Base-by-base conservation (phyloP, 1,140 invertebrate species). In the Formica exsecta region DNA sequence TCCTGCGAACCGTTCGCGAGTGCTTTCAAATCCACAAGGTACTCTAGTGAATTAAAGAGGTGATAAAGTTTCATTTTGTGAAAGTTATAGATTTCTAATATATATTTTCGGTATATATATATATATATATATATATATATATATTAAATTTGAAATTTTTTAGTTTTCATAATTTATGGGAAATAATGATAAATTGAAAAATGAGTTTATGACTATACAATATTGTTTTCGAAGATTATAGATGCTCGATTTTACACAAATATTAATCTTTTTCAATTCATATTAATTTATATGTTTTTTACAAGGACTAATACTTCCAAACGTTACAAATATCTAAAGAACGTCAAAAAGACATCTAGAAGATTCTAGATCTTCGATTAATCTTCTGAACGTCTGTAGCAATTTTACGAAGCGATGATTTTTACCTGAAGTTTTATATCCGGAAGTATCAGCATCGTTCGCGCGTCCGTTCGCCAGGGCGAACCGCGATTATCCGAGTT, bases 391-490 rank as follows among this genome's bases (percentile, higher is more conserved):
- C 13, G 6, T 57, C 25, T 22, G 8, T 5, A 25, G 7, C 1
- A 66, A 6, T 36, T 68, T 54, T 25, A 68, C 29, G 44, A 44
- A 51, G 3, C 22, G 4, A 13, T 36, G 36, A 75, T 88, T 88
- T 19, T 51, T 93, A 95, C 94, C 94, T 95, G 94, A 7, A 95
- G 91, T 65, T 92, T 94, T 61, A 95, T 94, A 74, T 95, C 93
- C 71, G 94, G 94, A 74, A 95, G 91, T 80, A 95, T 94, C 74
- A 95, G 86, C 94, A 95, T 95, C 57, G 36, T 90, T 89, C 87
- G 6, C 48, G 75, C 73, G 80, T 79, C 71, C 51, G 85, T 85
- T 89, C 80, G 84, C 87, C 79, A 85, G 76, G 38, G 66, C 79
- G 68, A 54, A 59, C 62, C 62, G 77, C 81, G 87, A 51, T 54